A percentile compares a stretch with the other conserved stretches of the same genome.
phyloP scores from a whole-genome alignment of 2,888 invertebrate genomes.

The Tachina grossa region DNA sequence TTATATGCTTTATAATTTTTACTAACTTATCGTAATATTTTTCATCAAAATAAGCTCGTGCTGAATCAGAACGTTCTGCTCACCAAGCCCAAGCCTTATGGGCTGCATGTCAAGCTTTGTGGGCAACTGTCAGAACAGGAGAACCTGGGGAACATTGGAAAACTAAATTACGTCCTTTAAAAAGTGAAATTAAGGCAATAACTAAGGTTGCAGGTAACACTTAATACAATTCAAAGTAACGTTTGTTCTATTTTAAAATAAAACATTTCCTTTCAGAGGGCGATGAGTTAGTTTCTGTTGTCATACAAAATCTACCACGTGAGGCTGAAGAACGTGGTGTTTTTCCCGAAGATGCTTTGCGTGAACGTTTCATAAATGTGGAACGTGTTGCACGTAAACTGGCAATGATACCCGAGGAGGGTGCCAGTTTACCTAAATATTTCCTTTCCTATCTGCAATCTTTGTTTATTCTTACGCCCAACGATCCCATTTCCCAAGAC shows the following conservation, averaged over 20 bases:
- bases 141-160: constrained; percentile 85
- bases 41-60: constrained; percentile 84
- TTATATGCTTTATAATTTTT: not conserved
- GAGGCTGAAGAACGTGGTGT: constrained; percentile 92
- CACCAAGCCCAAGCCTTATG: constrained; percentile 94
- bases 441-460: constrained; percentile 95
- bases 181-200: constrained; percentile 89
- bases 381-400: constrained; percentile 91
- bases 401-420: constrained; percentile 93
- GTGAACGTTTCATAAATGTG: constrained; percentile 92
- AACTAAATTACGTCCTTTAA: constrained; percentile 86
- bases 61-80: constrained; percentile 89
- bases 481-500: constrained; percentile 87
- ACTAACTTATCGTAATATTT: not conserved
- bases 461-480: constrained; percentile 88
- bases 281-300: constrained; percentile 91
- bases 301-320: constrained; percentile 90
- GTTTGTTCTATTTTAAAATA: not conserved
- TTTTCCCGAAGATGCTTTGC: constrained; percentile 92
- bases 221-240: constrained; percentile 2
- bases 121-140: constrained; percentile 88
- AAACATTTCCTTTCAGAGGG: constrained; percentile 83
- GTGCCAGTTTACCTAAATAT: constrained; percentile 92
- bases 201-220: constrained; percentile 88
- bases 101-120: constrained; percentile 95